A percentile compares a stretch with the other conserved stretches of the same genome.
These are phyloP conservation scores for Kryptolebias marmoratus DNA, from an alignment of 2,113 vertebrate species.

Conservation along the genomic window DNA sequence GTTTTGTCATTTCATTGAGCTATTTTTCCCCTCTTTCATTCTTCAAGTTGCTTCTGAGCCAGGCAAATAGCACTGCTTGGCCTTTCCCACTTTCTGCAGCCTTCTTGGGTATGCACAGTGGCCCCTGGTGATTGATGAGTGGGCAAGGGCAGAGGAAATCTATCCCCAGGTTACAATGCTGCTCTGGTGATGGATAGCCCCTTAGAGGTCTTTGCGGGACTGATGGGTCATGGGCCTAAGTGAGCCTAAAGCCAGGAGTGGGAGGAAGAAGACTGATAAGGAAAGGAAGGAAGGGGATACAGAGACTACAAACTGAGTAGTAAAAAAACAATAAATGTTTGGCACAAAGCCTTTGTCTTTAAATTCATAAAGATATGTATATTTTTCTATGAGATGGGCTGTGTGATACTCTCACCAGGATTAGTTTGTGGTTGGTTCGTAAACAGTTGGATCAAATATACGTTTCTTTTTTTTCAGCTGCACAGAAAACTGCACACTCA, in stretches of 20 bases:
- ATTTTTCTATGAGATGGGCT: not conserved
- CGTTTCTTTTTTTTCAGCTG: too few species aligned
- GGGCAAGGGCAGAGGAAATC: conserved; percentile 75
- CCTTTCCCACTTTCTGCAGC: conserved; percentile 62
- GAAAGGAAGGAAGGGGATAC: conserved; percentile 10
- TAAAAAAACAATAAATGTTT: conserved; percentile 11
- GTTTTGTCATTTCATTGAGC: conserved; percentile 5
- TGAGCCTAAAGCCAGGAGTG: conserved; percentile 51
- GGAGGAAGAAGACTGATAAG: conserved; percentile 41
- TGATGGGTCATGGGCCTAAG: conserved; percentile 71
- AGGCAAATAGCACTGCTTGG: conserved; percentile 70
- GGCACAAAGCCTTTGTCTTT: not conserved
- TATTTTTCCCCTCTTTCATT: conserved; percentile 21
- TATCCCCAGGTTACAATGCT: conserved; percentile 74
- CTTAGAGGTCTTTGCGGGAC: conserved; percentile 71
- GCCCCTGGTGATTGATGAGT: conserved; percentile 80
- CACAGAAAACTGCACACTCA: too few species aligned
- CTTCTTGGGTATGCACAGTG: conserved; percentile 80
- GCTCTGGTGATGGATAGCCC: conserved; percentile 79
- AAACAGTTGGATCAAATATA: too few species aligned
- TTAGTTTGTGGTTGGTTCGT: not conserved
- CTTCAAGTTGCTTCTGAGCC: conserved; percentile 31
- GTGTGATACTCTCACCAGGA: not conserved
- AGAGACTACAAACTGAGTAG: conserved; percentile 9
- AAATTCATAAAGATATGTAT: too few species aligned